These are phyloP conservation scores for Drosophila carrolli DNA, from an alignment of 1,140 invertebrate species.

Conservation along the genomic window DNA sequence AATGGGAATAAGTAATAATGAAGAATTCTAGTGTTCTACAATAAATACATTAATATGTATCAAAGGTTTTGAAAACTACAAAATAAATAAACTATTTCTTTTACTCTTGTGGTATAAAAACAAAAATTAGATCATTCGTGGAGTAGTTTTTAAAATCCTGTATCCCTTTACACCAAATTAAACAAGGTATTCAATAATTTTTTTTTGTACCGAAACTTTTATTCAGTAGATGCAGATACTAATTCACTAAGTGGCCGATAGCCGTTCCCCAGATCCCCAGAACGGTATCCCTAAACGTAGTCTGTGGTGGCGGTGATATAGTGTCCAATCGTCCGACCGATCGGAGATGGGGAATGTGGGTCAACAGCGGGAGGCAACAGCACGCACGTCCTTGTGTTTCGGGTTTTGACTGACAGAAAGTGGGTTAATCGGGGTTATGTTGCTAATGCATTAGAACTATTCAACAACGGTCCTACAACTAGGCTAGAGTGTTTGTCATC, in stretches of 20 bases:
- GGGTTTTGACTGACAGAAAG: slow-evolving; percentile 16
- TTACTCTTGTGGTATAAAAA: no score
- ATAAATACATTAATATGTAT: no score
- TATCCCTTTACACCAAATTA: neutral
- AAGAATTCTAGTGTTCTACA: no score
- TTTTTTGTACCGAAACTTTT: slow-evolving; percentile 84
- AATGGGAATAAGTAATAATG: no score
- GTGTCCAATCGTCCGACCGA: slow-evolving; percentile 13
- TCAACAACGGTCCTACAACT: slow-evolving; percentile 61
- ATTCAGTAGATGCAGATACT: slow-evolving; percentile 82
- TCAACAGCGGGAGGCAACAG: slow-evolving; percentile 43
- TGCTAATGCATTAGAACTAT: slow-evolving; percentile 59
- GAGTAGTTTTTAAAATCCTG: no score
- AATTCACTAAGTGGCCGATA: slow-evolving; percentile 59
- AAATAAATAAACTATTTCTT: no score
- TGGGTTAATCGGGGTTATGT: slow-evolving; percentile 1
- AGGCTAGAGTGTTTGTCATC: slow-evolving; percentile 22
- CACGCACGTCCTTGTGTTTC: slow-evolving; percentile 54
- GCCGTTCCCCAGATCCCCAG: slow-evolving; percentile 56
- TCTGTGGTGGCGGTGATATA: slow-evolving; percentile 22
- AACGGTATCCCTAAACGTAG: slow-evolving; percentile 55
- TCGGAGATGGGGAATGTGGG: slow-evolving; percentile 14
- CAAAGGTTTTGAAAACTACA: no score
- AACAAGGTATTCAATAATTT: slow-evolving; percentile 2
- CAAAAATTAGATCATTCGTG: no score